phyloP scores from a whole-genome alignment of 2,888 invertebrate species.

The Spilosoma lubricipeda region DNA sequence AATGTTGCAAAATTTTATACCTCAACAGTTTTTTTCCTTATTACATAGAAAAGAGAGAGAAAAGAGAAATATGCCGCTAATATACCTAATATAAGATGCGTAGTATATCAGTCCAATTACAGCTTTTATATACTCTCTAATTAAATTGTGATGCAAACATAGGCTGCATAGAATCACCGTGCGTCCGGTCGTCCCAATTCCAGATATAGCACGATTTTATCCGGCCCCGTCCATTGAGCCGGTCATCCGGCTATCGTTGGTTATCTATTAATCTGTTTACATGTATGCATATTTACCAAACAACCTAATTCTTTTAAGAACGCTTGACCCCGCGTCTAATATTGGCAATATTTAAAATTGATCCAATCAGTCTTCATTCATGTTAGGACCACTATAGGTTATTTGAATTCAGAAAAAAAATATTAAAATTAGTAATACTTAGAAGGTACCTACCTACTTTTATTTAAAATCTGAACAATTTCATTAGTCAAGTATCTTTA shows the following conservation, averaged over 20 bases:
- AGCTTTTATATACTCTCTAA: slow-evolving; percentile 26
- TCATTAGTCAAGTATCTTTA: background rate
- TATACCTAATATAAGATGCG: background rate
- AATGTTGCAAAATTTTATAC: background rate
- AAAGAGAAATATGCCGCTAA: background rate
- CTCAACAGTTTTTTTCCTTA: background rate
- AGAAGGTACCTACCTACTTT: too few species aligned
- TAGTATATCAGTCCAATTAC: slow-evolving; percentile 23
- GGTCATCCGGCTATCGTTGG: slow-evolving; percentile 44
- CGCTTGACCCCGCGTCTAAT: background rate
- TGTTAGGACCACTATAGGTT: background rate
- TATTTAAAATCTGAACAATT: slow-evolving; percentile 1
- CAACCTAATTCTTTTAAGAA: slow-evolving; percentile 23
- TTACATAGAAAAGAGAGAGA: background rate
- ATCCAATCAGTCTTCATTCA: too few species aligned
- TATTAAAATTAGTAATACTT: background rate
- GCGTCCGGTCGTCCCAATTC: slow-evolving; percentile 49
- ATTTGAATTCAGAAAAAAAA: background rate
- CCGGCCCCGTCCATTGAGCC: slow-evolving; percentile 47
- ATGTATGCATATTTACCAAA: background rate
- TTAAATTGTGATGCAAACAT: slow-evolving; percentile 19
- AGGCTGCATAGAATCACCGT: slow-evolving; percentile 15
- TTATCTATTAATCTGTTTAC: slow-evolving; percentile 16
- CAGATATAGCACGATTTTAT: slow-evolving; percentile 52
- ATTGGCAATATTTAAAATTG: background rate